phyloP scores from a whole-genome alignment of 2,113 vertebrate species.

The Ailurus styani region DNA sequence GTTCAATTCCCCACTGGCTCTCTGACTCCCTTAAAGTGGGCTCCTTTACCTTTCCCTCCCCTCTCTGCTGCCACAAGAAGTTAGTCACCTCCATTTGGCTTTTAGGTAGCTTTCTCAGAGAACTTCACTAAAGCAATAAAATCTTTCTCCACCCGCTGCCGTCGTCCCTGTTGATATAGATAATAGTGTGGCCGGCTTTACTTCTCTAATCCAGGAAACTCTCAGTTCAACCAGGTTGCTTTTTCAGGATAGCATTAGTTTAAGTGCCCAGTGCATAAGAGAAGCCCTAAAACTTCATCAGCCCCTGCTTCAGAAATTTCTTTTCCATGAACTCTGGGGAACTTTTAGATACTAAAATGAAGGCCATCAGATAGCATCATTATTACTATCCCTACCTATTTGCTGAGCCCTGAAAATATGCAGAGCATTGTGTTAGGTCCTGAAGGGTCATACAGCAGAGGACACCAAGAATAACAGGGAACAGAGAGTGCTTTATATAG shows the following conservation, averaged over 20 bases:
- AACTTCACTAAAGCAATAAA: not conserved
- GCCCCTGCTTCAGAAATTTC: not conserved
- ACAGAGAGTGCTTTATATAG: not conserved
- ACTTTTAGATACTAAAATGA: not conserved
- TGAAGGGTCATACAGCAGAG: not conserved
- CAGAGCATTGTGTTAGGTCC: not conserved
- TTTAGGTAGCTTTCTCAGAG: not conserved
- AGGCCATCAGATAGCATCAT: not conserved
- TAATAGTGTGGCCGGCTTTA: not conserved
- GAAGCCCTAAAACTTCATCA: not conserved
- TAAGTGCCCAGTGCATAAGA: not conserved
- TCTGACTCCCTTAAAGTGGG: not conserved
- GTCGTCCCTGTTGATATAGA: accelerated
- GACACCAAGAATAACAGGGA: not conserved
- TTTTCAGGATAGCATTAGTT: not conserved
- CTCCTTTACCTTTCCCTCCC: not conserved
- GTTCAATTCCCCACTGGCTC: not conserved
- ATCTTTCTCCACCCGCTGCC: not conserved
- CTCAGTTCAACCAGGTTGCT: not conserved
- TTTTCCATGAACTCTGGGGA: not conserved
- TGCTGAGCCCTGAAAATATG: not conserved
- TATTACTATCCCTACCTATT: not conserved
- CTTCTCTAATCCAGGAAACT: not conserved
- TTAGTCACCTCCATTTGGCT: not conserved
- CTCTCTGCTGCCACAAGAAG: not conserved